These are phyloP conservation scores for Mergus octosetaceus DNA, from an alignment of 2,797 vertebrate genomes.

Conservation along the genomic window DNA sequence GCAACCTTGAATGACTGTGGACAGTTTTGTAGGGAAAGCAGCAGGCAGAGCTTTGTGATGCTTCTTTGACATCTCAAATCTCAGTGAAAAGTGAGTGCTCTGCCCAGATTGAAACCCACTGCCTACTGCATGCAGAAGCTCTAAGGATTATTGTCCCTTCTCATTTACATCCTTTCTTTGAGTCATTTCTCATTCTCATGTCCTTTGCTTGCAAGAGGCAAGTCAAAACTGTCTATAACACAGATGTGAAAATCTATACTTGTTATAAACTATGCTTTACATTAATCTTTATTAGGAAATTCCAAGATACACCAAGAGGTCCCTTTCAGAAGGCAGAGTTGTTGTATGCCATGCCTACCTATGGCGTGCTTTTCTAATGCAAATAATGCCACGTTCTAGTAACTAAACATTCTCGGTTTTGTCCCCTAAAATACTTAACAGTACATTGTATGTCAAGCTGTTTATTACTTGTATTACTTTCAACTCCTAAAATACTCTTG, in stretches of 20 bases:
- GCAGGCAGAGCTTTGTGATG: background rate
- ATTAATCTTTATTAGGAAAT: background rate
- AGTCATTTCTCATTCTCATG: background rate
- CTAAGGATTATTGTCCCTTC: background rate
- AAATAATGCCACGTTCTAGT: background rate
- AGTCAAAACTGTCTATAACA: background rate
- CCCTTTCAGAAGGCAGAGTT: background rate
- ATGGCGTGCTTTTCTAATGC: background rate
- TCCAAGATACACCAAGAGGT: background rate
- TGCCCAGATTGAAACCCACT: background rate
- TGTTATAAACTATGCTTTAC: background rate
- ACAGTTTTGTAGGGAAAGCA: background rate
- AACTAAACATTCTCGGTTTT: background rate
- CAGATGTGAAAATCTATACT: background rate
- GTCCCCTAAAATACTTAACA: background rate
- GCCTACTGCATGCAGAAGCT: background rate
- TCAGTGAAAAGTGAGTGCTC: background rate
- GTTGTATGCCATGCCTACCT: background rate
- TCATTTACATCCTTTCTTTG: background rate
- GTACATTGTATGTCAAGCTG: accelerated
- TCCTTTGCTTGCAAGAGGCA: background rate
- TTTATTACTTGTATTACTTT: background rate
- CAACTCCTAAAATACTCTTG: background rate
- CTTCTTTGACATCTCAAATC: background rate
- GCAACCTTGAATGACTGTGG: background rate